Percentiles rank a stretch among this genome's conserved stretches.
phyloP scores from a whole-genome alignment of 2,888 invertebrate genomes.

The Ichneumon xanthorius region DNA sequence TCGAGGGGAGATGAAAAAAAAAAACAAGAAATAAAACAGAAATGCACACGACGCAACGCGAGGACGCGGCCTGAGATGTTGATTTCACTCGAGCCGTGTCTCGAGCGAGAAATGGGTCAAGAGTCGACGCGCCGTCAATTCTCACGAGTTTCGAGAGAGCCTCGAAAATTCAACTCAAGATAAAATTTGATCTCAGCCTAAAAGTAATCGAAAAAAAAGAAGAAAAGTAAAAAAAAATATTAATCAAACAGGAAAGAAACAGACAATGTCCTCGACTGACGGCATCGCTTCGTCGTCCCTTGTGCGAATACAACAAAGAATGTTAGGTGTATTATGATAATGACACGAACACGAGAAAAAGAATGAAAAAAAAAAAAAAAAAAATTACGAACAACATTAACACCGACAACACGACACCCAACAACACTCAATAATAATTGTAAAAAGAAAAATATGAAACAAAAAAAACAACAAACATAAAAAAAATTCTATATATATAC shows the following conservation, averaged over 20 bases:
- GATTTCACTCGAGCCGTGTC: background rate
- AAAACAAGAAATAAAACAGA: slow-evolving; percentile 1
- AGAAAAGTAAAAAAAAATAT: slow-evolving; percentile 12
- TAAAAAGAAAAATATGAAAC: slow-evolving; percentile 66
- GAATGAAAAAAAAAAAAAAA: slow-evolving; percentile 55
- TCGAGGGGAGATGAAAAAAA: background rate
- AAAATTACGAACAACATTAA: slow-evolving; percentile 28
- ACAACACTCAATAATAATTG: slow-evolving; percentile 69
- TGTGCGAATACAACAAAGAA: slow-evolving; percentile 63
- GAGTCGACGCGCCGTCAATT: slow-evolving; percentile 12
- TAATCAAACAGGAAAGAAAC: background rate
- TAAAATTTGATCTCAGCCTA: slow-evolving; percentile 31
- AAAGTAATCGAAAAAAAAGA: slow-evolving; percentile 18
- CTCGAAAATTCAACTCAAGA: slow-evolving; percentile 19
- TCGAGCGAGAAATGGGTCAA: slow-evolving; percentile 11
- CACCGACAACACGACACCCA: slow-evolving; percentile 52
- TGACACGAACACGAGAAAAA: slow-evolving; percentile 57
- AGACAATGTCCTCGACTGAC: slow-evolving; percentile 34
- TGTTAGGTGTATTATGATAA: slow-evolving; percentile 62
- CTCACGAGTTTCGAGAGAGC: slow-evolving; percentile 25
- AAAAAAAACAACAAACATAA: slow-evolving; percentile 65
- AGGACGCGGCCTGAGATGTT: slow-evolving; percentile 10
- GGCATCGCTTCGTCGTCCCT: slow-evolving; percentile 65
- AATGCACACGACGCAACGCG: slow-evolving; percentile 54
- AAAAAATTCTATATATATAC: slow-evolving; percentile 69